Conservation (phyloP, 1,140 invertebrate genomes). For the Aphis gossypii region DNA sequence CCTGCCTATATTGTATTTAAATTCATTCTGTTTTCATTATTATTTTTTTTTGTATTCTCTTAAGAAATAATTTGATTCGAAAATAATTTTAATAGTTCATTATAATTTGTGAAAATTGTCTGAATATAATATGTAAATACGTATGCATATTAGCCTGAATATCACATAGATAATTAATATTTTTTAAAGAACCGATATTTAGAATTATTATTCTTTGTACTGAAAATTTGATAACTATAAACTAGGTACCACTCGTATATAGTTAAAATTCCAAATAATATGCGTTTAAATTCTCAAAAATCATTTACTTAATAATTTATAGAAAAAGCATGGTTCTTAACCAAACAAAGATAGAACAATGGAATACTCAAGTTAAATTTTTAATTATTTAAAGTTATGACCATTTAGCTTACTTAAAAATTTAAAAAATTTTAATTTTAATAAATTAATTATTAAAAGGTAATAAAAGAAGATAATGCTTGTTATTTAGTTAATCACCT, state of each 20-base stretch:
- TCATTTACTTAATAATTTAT: too few species aligned
- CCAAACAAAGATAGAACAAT: too few species aligned
- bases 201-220: neutral
- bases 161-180: neutral
- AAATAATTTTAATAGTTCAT: neutral
- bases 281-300: too few species aligned
- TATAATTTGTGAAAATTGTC: neutral
- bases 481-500: too few species aligned
- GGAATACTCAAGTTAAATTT: too few species aligned
- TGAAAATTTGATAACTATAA: too few species aligned
- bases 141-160: neutral
- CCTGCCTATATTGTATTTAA: too few species aligned
- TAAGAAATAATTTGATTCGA: neutral
- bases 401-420: neutral
- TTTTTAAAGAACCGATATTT: neutral
- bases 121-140: neutral
- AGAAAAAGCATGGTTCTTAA: too few species aligned
- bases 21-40: neutral
- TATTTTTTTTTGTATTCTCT: neutral
- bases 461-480: too few species aligned
- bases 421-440: neutral
- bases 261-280: too few species aligned
- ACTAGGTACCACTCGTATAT: too few species aligned
- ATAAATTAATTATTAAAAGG: neutral
- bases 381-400: too few species aligned